Conservation (phyloP, 2,113 vertebrate genomes). For the Hydropotes inermis region DNA sequence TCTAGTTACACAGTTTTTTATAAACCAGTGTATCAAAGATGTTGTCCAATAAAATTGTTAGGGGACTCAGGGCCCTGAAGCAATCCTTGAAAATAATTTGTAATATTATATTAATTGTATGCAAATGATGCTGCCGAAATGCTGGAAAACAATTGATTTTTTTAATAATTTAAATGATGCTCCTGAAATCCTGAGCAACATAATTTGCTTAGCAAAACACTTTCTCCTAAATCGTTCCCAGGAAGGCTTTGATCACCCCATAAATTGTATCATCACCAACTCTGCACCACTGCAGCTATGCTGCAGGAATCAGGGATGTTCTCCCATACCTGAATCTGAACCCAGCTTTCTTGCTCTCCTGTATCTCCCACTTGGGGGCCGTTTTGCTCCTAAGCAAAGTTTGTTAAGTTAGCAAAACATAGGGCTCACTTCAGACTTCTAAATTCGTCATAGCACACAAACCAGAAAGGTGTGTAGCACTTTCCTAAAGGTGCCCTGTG, state of each 20-base stretch:
- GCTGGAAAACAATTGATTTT: not conserved
- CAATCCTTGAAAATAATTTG: slow-evolving; percentile 20
- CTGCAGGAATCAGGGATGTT: too few relatives aligned
- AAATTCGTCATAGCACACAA: not conserved
- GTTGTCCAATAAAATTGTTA: not conserved
- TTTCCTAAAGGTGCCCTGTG: not conserved
- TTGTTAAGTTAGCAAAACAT: not conserved
- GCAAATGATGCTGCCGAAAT: not conserved
- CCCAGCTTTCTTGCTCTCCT: fast-evolving
- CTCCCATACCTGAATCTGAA: fast-evolving
- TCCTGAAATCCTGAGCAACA: not conserved
- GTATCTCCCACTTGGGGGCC: fast-evolving
- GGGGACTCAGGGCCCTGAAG: not conserved
- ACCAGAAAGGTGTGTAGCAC: not conserved
- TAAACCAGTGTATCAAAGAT: not conserved
- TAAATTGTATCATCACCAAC: fast-evolving
- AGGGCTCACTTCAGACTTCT: not conserved
- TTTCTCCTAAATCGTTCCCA: not conserved
- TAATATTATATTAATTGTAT: slow-evolving; percentile 37
- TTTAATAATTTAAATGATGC: slow-evolving; percentile 49
- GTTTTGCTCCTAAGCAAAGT: not conserved
- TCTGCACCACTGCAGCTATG: fast-evolving
- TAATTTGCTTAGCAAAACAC: slow-evolving; percentile 5
- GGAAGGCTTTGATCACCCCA: not conserved
- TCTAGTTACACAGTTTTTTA: not conserved